These are phyloP conservation scores for Petrocephalus sullivani DNA, from an alignment of 2,797 vertebrate species.

Conservation along the genomic window DNA sequence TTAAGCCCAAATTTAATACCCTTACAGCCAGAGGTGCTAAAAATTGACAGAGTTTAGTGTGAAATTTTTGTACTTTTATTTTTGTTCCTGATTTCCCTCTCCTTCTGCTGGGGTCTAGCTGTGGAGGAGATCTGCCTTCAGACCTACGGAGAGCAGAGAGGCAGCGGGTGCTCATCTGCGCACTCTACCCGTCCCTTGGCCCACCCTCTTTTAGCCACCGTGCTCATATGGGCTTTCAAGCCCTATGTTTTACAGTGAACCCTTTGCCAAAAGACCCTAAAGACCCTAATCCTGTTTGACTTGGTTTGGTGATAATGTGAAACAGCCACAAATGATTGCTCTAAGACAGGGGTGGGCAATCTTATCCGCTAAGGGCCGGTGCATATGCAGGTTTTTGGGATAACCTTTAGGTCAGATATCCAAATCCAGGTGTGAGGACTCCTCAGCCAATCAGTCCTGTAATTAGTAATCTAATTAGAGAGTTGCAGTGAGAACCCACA, in stretches of 20 bases:
- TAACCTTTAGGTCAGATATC: too few species aligned
- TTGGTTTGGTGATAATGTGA: background rate
- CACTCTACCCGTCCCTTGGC: background rate
- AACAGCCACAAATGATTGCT: background rate
- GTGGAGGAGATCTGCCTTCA: background rate
- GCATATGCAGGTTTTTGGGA: too few species aligned
- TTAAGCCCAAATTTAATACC: background rate
- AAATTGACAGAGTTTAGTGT: background rate
- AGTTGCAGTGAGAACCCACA: background rate
- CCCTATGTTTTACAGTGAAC: background rate
- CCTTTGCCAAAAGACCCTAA: background rate
- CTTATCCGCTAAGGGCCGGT: too few species aligned
- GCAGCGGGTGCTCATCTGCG: background rate
- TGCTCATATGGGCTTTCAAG: background rate
- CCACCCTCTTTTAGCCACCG: background rate
- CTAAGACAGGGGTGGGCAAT: background rate
- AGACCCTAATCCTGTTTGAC: background rate
- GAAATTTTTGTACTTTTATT: background rate
- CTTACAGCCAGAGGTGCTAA: background rate
- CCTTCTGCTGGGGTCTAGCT: background rate
- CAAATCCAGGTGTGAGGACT: too few species aligned
- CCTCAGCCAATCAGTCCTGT: too few species aligned
- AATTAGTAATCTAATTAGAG: too few species aligned
- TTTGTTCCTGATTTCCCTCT: background rate
- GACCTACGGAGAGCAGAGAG: background rate